phyloP scores from a whole-genome alignment of 2,797 vertebrate genomes.

The Syngnathus acus region DNA sequence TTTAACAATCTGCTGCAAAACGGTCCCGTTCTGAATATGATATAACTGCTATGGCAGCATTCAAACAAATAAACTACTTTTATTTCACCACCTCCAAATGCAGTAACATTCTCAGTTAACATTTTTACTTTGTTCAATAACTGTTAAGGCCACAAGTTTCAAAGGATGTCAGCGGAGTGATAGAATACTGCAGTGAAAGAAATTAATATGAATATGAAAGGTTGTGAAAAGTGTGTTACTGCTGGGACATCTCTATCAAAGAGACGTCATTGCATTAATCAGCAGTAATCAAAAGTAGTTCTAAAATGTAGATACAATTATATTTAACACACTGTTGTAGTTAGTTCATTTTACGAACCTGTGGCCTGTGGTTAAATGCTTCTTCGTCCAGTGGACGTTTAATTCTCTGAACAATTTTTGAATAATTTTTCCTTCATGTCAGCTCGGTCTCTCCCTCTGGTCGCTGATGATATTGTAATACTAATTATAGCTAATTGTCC shows the following conservation, averaged over 20 bases:
- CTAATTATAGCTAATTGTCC: conserved; percentile 74
- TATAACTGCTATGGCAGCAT: not conserved
- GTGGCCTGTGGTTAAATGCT: conserved; percentile 59
- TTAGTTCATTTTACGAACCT: conserved; percentile 43
- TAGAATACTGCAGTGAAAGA: not conserved
- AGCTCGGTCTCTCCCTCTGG: conserved; percentile 59
- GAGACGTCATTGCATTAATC: conserved; percentile 17
- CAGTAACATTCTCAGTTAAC: not conserved
- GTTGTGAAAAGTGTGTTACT: conserved; percentile 35
- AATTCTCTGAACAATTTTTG: conserved; percentile 53
- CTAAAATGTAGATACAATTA: too few relatives aligned
- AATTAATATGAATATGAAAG: conserved; percentile 7
- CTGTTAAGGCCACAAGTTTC: not conserved
- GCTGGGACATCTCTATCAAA: conserved; percentile 36
- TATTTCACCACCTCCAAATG: not conserved
- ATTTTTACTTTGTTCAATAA: not conserved
- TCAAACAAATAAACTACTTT: not conserved
- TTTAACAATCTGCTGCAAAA: not conserved
- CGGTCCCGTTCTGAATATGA: not conserved
- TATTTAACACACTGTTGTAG: too few relatives aligned
- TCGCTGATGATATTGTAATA: conserved; percentile 67
- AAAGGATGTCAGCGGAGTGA: not conserved
- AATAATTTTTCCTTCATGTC: conserved; percentile 55
- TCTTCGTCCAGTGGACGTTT: conserved; percentile 49
- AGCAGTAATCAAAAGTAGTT: not conserved